Base-by-base conservation (phyloP, 2,888 invertebrate species). In the Brachylomia viminalis region DNA sequence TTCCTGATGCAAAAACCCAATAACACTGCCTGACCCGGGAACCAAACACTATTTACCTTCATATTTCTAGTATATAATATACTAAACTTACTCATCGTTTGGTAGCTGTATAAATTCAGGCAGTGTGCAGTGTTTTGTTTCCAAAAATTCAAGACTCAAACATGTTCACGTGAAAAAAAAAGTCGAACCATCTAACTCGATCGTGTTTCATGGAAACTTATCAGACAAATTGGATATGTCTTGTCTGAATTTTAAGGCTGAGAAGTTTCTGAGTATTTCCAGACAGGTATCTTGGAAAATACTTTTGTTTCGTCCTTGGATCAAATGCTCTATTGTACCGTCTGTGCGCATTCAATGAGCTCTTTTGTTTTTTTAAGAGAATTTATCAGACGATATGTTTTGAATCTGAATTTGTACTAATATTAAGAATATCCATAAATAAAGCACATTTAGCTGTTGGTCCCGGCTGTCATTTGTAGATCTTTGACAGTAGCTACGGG, bases 211-310 rank as follows among this genome's bases (percentile, higher is more conserved):
- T 42, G 49, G 52, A 73, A 80, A 86, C 62, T 86, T 77, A 72
- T 54, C 77, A 80, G 75, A 80, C 78, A 67, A 77, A 77, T 86
- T 85, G 75, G 38, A 69, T 45, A 71, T 49, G 75, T 69, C 70
- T 61, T 59, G 58, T 61, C 71, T 59, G 67, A 79, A 77, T 67
- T 67, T 72, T 45, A 71, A 75, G 66, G 38, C 47, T 38, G 61
- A 42, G 5, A 59, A 70, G 49, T 59, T 59, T 47, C 45, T 69
- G 62, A 52, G n/a, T 67, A 71, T 38, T 66, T 58, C 47, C n/a
- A 65, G 45, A 59, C 68, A 68, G 67, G 54, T 70, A 15, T 42
- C 33, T 42, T 45, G n/a, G 3, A 58, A 23, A 33, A 59, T 30
- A 61, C 47, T 80, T 64, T 49, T 56, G 38, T 67, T 62, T 82